A percentile compares a stretch with the other conserved stretches of the same genome.
These are phyloP conservation scores for Turritopsis dohrnii DNA, from an alignment of 30 jellyfish, hydroid and myxozoan species.

Conservation along the genomic window DNA sequence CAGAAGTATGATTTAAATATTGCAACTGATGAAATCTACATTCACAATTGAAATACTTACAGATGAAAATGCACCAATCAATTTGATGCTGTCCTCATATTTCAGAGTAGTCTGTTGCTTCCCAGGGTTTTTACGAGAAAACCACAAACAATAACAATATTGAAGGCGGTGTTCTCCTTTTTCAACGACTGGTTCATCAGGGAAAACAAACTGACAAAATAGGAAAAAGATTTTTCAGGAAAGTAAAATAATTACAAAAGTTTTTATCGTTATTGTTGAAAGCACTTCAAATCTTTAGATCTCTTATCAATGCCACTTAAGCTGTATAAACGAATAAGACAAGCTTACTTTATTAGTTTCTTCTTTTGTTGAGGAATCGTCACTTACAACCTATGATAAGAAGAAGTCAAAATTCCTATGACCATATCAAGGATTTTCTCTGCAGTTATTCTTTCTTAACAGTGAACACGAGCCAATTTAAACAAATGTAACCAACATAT, in stretches of 20 bases:
- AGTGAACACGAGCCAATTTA: background rate
- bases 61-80: conserved; percentile 82
- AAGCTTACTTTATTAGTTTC: conserved; percentile 20
- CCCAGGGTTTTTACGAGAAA: conserved; percentile 61
- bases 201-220: conserved; percentile 54
- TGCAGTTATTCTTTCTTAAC: background rate
- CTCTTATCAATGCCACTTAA: too few relatives aligned
- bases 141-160: conserved; percentile 88
- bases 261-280: background rate
- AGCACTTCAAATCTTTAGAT: background rate
- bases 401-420: background rate
- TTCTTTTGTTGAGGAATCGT: conserved; percentile 40
- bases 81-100: conserved; percentile 88
- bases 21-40: too few relatives aligned
- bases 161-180: conserved; percentile 84
- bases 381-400: conserved; percentile 23
- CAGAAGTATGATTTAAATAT: background rate
- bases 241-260: background rate
- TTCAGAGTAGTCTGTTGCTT: conserved; percentile 51
- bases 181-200: conserved; percentile 74
- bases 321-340: background rate
- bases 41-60: conserved; percentile 37
- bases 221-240: background rate
- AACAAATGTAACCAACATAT: background rate
- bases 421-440: background rate